These are phyloP conservation scores for Zoanthus sociatus DNA, from an alignment of 92 coral and sea anemone species.

Conservation along the genomic window DNA sequence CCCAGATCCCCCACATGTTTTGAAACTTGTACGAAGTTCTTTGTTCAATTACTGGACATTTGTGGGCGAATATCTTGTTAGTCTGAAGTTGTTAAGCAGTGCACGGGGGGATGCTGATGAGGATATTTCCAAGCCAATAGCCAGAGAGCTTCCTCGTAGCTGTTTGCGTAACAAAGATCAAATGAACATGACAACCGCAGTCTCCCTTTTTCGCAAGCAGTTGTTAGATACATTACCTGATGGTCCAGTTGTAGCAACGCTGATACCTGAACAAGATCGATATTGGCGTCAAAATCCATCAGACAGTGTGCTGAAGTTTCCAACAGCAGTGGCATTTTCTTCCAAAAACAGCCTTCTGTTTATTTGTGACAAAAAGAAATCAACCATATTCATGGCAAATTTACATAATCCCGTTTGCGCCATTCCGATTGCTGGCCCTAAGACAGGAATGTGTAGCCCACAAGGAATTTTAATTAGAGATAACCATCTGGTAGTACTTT, in stretches of 20 bases:
- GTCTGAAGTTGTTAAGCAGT: constrained; percentile 20
- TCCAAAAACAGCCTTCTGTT: constrained; percentile 55
- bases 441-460: constrained; percentile 50
- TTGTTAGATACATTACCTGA: constrained; percentile 54
- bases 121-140: constrained; percentile 57
- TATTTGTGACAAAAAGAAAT: constrained; percentile 57
- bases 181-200: constrained; percentile 68
- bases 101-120: constrained; percentile 56
- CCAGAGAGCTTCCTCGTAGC: constrained; percentile 56
- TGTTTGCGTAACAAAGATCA: constrained; percentile 62
- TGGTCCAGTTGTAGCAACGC: constrained; percentile 55
- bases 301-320: constrained; percentile 47
- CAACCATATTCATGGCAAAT: constrained; percentile 67
- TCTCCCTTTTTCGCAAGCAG: constrained; percentile 46
- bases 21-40: constrained; percentile 31
- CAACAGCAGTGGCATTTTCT: constrained; percentile 62
- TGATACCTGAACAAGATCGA: constrained; percentile 56
- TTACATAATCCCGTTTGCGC: constrained; percentile 63
- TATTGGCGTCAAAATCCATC: constrained; percentile 71
- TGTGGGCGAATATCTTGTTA: too few relatives aligned
- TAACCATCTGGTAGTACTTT: constrained; percentile 35
- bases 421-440: constrained; percentile 61
- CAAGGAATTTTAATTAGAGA: constrained; percentile 41
- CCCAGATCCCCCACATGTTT: constrained; percentile 55
- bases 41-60: too few relatives aligned